A percentile compares a stretch with the other conserved stretches of the same genome.
Evolutionary conservation across 2,888 invertebrate species (phyloP).

Genomic region (Amphipyra tragopoginis): DNA sequence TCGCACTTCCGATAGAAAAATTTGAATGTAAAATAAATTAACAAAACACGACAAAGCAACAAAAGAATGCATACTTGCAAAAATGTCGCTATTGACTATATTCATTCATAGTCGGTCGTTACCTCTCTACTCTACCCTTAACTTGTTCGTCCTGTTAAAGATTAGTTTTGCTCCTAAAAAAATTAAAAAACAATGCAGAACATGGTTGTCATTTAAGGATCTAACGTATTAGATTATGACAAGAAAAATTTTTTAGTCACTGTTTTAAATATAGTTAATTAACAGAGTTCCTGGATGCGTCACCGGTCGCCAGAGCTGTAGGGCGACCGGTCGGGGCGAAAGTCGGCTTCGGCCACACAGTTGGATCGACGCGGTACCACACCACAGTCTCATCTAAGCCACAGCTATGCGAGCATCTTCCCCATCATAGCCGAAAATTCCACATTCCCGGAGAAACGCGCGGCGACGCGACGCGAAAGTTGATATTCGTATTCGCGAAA

Average conservation of each 20-base stretch:
- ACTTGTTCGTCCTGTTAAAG: constrained; percentile 12
- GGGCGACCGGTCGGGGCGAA: constrained; percentile 90
- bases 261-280: constrained; percentile 78
- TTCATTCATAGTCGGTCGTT: constrained; percentile 31
- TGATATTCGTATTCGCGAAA: constrained; percentile 70
- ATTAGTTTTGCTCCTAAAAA: constrained; percentile 11
- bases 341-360: constrained; percentile 85
- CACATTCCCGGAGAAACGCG: constrained; percentile 79
- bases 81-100: constrained; percentile 19
- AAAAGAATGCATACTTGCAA: constrained; percentile 30
- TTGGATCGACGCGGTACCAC: constrained; percentile 82
- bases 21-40: constrained; percentile 38
- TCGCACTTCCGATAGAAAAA: constrained; percentile 62
- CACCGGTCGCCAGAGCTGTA: constrained; percentile 84
- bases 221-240: constrained; percentile 41
- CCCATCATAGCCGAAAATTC: constrained; percentile 87
- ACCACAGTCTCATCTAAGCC: constrained; percentile 90
- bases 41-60: constrained; percentile 33
- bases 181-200: constrained; percentile 3
- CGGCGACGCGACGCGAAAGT: constrained; percentile 81
- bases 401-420: constrained; percentile 89
- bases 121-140: constrained; percentile 29
- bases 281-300: constrained; percentile 86
- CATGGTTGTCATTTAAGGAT: constrained; percentile 21
- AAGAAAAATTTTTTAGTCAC: constrained; percentile 69